Conservation (phyloP, 1,140 invertebrate species). For the Halictus rubicundus region DNA sequence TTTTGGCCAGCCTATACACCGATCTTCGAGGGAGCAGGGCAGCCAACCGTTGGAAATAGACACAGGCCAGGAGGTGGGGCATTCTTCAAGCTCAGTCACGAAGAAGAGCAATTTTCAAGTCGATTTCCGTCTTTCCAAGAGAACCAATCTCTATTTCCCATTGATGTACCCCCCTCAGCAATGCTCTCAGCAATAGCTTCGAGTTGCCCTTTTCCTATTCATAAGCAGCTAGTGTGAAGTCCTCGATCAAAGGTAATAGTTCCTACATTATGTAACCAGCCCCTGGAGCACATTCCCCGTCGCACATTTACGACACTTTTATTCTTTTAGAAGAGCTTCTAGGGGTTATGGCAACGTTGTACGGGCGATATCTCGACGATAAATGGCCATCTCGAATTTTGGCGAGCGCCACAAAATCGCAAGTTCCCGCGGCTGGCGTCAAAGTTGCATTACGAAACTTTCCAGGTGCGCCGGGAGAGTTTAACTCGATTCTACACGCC, state of each 20-base stretch:
- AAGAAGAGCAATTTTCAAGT: background rate
- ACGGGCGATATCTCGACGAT: background rate
- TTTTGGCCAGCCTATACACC: background rate
- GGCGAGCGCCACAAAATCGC: background rate
- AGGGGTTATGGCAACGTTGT: background rate
- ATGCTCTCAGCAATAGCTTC: background rate
- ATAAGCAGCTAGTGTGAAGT: background rate
- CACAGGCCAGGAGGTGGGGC: background rate
- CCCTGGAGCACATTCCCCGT: no score
- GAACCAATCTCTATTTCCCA: conserved; percentile 4
- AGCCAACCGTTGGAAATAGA: background rate
- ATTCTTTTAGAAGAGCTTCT: no score
- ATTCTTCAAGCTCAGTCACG: background rate
- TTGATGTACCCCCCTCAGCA: background rate
- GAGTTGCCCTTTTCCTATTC: background rate
- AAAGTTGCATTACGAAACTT: background rate
- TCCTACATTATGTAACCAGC: background rate
- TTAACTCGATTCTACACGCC: background rate
- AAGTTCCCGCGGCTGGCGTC: background rate
- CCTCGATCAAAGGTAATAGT: background rate
- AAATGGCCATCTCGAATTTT: background rate
- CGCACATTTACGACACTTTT: no score
- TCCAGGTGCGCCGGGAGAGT: no score
- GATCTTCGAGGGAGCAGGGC: background rate
- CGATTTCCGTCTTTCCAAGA: background rate